Evolutionary conservation across 2,888 invertebrate species (phyloP).

Genomic region (Pimpla rufipes): DNA sequence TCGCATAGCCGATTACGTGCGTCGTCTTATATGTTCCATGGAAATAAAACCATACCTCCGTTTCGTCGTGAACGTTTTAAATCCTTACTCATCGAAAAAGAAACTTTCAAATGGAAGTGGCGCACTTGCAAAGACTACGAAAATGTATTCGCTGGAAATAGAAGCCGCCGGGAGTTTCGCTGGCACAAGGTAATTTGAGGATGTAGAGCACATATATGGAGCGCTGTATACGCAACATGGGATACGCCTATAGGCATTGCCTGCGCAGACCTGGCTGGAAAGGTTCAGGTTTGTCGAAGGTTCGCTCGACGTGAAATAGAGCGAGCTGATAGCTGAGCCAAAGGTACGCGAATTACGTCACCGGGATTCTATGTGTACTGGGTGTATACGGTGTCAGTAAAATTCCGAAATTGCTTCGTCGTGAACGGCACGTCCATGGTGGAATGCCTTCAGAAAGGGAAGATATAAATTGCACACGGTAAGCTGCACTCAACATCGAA

Average conservation of each 20-base stretch:
- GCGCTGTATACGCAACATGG: neutral
- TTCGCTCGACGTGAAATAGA: constrained; percentile 50
- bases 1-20: neutral
- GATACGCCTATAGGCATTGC: neutral
- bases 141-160: constrained; percentile 1
- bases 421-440: constrained; percentile 11
- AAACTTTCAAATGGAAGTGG: neutral
- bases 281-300: constrained; percentile 46
- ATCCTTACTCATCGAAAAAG: neutral
- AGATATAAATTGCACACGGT: constrained; percentile 9
- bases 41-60: neutral
- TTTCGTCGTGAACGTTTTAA: neutral
- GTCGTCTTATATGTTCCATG: no score
- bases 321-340: constrained; percentile 27
- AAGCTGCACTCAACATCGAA: neutral
- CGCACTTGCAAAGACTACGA: neutral
- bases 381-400: constrained; percentile 38
- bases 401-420: constrained; percentile 49
- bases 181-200: constrained; percentile 12
- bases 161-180: constrained; percentile 2
- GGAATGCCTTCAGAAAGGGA: neutral
- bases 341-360: constrained; percentile 53
- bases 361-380: constrained; percentile 18
- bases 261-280: neutral
- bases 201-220: constrained; percentile 2